A percentile compares a stretch with the other conserved stretches of the same genome.
Evolutionary conservation across 2,797 vertebrate species (phyloP).

Genomic region (Columba guinea): DNA sequence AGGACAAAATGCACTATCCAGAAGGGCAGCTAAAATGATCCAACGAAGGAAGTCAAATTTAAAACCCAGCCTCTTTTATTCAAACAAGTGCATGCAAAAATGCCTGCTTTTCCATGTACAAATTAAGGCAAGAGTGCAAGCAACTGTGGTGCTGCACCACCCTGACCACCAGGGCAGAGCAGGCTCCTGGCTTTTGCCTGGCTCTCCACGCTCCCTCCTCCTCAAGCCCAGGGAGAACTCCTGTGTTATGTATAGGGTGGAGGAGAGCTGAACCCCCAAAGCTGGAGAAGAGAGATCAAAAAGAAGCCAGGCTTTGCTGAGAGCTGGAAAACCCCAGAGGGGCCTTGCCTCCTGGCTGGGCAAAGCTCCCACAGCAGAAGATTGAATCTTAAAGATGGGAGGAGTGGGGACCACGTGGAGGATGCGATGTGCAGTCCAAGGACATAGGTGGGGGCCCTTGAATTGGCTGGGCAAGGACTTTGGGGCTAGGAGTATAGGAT

Average conservation of each 20-base stretch:
- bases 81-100: background rate
- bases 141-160: background rate
- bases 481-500: background rate
- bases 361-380: background rate
- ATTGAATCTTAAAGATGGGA: background rate
- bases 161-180: background rate
- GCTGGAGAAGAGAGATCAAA: background rate
- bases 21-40: background rate
- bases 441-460: too few species aligned
- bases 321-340: background rate
- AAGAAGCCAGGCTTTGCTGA: background rate
- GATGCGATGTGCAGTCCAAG: background rate
- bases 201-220: background rate
- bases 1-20: background rate
- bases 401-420: background rate
- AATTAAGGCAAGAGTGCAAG: background rate
- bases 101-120: background rate
- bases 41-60: background rate
- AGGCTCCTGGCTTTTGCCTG: background rate
- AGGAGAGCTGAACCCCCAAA: background rate
- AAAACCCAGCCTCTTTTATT: background rate
- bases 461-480: background rate
- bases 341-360: background rate
- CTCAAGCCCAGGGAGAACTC: background rate
- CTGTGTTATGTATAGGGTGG: accelerated